phyloP scores from a whole-genome alignment of 1,140 invertebrate species.

The Rhyzopertha dominica region DNA sequence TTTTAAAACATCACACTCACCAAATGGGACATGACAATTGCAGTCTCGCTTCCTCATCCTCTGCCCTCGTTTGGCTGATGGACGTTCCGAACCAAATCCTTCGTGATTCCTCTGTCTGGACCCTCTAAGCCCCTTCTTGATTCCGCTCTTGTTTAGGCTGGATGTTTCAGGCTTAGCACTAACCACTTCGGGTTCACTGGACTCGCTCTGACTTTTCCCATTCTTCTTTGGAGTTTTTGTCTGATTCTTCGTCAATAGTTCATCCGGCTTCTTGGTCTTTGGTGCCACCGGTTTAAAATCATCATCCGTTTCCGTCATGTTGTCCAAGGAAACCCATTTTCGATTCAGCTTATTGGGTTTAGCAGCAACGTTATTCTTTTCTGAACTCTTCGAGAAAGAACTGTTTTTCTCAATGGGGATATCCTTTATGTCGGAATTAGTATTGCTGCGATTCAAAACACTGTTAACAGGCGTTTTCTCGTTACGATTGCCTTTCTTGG shows the following conservation, averaged over 20 bases:
- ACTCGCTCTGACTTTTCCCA: constrained; percentile 43
- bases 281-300: constrained; percentile 32
- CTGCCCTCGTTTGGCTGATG: constrained; percentile 37
- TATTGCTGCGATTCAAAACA: constrained; percentile 32
- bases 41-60: constrained; percentile 36
- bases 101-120: constrained; percentile 30
- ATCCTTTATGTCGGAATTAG: constrained; percentile 41
- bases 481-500: constrained; percentile 42
- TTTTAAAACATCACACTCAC: constrained; percentile 28
- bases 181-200: constrained; percentile 28
- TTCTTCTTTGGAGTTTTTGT: constrained; percentile 42
- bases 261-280: constrained; percentile 48
- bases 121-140: constrained; percentile 34
- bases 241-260: constrained; percentile 45
- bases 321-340: constrained; percentile 55
- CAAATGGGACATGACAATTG: constrained; percentile 33
- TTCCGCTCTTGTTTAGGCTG: constrained; percentile 30
- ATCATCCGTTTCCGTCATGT: constrained; percentile 48
- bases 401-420: constrained; percentile 29
- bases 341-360: constrained; percentile 48
- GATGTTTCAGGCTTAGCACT: constrained; percentile 33
- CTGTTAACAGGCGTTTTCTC: constrained; percentile 48
- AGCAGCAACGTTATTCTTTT: constrained; percentile 18
- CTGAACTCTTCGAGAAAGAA: constrained; percentile 26
- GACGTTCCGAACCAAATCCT: constrained; percentile 28